Evolutionary conservation across 2,113 vertebrate genomes (phyloP).

Genomic region (Sus scrofa): DNA sequence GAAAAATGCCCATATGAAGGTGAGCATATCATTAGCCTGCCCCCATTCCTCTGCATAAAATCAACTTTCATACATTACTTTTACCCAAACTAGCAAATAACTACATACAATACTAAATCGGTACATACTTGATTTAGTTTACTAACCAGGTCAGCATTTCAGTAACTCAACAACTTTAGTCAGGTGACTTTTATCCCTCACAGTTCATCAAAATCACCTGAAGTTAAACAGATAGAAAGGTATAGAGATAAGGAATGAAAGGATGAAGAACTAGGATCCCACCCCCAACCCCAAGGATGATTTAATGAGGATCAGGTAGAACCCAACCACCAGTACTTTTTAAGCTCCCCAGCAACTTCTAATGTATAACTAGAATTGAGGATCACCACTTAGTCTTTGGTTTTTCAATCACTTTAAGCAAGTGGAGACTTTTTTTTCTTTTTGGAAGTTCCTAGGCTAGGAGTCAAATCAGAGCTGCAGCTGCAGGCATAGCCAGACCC

Average conservation of each 20-base stretch:
- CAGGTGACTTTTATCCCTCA: not conserved
- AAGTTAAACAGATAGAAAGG: not conserved
- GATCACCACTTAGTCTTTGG: not conserved
- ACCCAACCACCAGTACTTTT: not conserved
- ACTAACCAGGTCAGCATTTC: not conserved
- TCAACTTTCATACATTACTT: not conserved
- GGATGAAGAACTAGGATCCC: not conserved
- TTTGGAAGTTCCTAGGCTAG: no score
- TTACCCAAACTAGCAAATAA: not conserved
- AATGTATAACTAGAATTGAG: not conserved
- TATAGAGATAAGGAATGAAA: not conserved
- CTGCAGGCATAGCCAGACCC: no score
- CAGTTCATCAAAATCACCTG: constrained; percentile 1
- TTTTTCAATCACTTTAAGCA: constrained; percentile 24
- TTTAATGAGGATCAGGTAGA: not conserved
- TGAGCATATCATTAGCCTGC: not conserved
- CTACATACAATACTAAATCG: not conserved
- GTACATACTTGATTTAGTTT: not conserved
- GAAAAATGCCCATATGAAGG: not conserved
- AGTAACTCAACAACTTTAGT: not conserved
- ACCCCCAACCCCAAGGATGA: not conserved
- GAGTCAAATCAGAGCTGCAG: no score
- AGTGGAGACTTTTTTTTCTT: not conserved
- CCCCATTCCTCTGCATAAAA: not conserved
- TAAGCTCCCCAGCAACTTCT: not conserved